These are phyloP conservation scores for Nannobrachium achirus DNA, from an alignment of 2,113 vertebrate species.

Conservation along the genomic window DNA sequence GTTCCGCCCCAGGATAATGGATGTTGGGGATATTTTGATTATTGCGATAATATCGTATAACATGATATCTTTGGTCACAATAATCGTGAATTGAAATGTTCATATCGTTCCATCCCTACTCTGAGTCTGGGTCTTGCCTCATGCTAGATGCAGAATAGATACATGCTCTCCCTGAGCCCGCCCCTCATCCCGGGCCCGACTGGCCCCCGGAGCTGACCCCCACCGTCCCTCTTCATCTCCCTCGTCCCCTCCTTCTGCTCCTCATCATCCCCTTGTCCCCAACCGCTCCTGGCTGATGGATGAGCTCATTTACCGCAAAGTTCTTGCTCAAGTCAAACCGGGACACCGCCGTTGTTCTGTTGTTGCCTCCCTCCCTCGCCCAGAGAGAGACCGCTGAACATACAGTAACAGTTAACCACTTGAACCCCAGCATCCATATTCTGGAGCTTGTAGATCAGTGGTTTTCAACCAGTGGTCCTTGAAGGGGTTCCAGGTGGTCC, in stretches of 20 bases:
- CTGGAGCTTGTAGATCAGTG: too few relatives aligned
- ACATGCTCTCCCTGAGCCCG: constrained; percentile 1
- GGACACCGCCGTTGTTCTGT: constrained; percentile 36
- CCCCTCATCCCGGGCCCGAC: constrained; percentile 17
- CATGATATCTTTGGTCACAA: too few relatives aligned
- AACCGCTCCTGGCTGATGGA: constrained; percentile 66
- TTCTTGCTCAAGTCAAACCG: constrained; percentile 34
- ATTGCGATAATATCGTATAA: too few relatives aligned
- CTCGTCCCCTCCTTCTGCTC: background rate
- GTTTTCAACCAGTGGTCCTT: too few relatives aligned
- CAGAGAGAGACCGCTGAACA: constrained; percentile 12
- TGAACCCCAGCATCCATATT: too few relatives aligned
- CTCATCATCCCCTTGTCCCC: constrained; percentile 32
- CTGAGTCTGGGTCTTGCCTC: too few relatives aligned
- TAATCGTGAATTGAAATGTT: too few relatives aligned
- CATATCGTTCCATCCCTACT: too few relatives aligned
- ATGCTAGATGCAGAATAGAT: too few relatives aligned
- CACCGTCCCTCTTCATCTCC: constrained; percentile 29
- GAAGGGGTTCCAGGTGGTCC: too few relatives aligned
- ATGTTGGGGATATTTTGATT: too few relatives aligned
- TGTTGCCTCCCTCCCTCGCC: constrained; percentile 27
- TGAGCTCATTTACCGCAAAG: constrained; percentile 71
- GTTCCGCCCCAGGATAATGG: too few relatives aligned
- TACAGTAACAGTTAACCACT: constrained; percentile 26
- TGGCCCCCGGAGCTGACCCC: constrained; percentile 4